Evolutionary conservation across 2,888 invertebrate species (phyloP), one percentile per base, ranked within the genome.

Genomic region (Punctoribates punctum): DNA sequence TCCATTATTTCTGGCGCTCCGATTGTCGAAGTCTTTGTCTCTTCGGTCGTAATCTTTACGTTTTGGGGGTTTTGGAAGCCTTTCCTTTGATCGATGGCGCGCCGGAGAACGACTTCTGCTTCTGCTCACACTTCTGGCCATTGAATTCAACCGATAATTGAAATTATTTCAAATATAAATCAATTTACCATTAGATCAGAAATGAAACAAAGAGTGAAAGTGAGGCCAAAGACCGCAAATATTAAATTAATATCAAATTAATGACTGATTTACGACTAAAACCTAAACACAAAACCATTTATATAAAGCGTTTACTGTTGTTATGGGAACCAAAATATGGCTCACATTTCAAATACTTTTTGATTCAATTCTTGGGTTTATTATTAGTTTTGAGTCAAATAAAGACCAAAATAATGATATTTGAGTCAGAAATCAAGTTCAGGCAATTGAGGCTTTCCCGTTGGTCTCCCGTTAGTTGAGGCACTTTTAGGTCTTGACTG

Each of bases 121-220:
- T 57, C 25, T 23, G 57, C 57, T 54, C 20, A 54, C n/a, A 54
- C 54, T 57, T 57, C 57, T 57, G 57, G 11, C 57, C 57, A 57
- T 57, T 42, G 42, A 42, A 42, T 42, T 42, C 42, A 42, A 42
- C 42, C 42, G 13, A 42, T 42, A 42, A 42, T 42, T 42, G 42
- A 42, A 42, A 42, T 42, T 42, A 42, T 42, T 42, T 42, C 42
- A 42, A 42, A 42, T 42, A 42, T 42, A 42, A 42, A 42, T 42
- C 42, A 42, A 42, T 42, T 42, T 42, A 42, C 42, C 42, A 42
- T 42, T 42, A 42, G 11, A 9, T 42, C 6, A 9, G 42, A 9
- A 42, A 13, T 13, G 1, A 42, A 42, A 13, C 1, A 42, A 5
- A 42, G 1, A 9, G 4, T 42, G 42, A 42, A 42, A 42, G 42